Conservation (phyloP, 2,113 vertebrate species). For the Piaya cayana region DNA sequence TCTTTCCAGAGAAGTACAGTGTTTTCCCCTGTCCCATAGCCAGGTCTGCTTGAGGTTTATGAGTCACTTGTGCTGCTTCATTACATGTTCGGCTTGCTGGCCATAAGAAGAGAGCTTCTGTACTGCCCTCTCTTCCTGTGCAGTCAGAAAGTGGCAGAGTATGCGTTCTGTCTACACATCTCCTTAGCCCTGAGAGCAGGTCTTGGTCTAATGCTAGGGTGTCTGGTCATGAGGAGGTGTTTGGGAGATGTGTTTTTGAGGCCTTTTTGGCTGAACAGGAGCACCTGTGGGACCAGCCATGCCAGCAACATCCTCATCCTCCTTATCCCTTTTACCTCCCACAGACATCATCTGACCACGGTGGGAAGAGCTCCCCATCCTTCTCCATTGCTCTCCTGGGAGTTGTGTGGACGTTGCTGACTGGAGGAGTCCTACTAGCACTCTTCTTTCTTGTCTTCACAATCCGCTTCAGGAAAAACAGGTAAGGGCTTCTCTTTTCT, state of each 20-base stretch:
- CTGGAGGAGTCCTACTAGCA: conserved; percentile 85
- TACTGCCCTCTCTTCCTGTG: not conserved
- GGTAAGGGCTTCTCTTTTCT: conserved; percentile 74
- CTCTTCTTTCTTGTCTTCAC: conserved; percentile 91
- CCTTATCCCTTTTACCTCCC: not conserved
- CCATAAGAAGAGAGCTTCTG: not conserved
- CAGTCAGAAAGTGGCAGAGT: not conserved
- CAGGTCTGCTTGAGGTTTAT: not conserved
- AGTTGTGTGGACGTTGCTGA: conserved; percentile 88
- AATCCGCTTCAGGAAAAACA: conserved; percentile 92
- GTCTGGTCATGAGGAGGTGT: not conserved
- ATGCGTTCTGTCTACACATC: not conserved
- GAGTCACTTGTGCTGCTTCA: not conserved
- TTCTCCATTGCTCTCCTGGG: conserved; percentile 81
- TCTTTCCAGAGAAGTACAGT: not conserved
- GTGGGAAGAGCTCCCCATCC: conserved; percentile 58
- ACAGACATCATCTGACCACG: conserved; percentile 63
- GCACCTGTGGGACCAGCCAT: not conserved
- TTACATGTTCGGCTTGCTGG: not conserved
- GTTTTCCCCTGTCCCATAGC: fast-evolving
- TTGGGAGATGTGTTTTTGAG: not conserved
- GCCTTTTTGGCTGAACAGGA: not conserved
- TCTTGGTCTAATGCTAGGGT: fast-evolving
- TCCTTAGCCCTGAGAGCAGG: not conserved
- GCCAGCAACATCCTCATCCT: not conserved